Evolutionary conservation across 2,888 invertebrate genomes (phyloP).

Genomic region (Tipula vernalis): DNA sequence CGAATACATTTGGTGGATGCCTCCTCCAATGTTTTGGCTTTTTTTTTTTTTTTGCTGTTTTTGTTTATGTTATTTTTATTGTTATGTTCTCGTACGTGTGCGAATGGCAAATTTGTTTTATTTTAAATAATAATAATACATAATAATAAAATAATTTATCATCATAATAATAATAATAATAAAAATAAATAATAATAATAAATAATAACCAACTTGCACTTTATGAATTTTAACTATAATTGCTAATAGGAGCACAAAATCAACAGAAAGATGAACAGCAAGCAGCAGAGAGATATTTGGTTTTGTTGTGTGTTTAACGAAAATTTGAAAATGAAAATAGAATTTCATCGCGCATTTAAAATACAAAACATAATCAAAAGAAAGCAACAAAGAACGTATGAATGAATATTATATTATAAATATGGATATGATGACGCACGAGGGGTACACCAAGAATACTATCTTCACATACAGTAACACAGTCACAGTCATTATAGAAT

Average conservation of each 20-base stretch:
- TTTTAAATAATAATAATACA: neutral
- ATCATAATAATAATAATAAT: neutral
- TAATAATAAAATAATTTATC: neutral
- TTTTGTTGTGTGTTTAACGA: neutral
- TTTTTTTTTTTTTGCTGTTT: no score
- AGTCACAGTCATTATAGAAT: neutral
- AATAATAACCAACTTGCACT: constrained; percentile 5
- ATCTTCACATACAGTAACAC: neutral
- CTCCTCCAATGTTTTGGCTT: neutral
- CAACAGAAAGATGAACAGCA: neutral
- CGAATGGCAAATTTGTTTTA: neutral
- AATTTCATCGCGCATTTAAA: neutral
- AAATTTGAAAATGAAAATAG: neutral
- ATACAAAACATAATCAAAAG: neutral
- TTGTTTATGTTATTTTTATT: neutral
- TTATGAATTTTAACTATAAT: constrained; percentile 10
- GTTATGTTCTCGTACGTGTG: no score
- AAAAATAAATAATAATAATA: neutral
- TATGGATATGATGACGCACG: neutral
- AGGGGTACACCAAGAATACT: neutral
- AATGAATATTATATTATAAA: neutral
- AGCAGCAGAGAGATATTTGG: neutral
- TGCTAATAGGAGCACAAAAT: constrained; percentile 8
- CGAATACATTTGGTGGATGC: neutral
- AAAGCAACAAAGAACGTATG: neutral